Evolutionary conservation across 2,888 invertebrate genomes (phyloP).

Genomic region (Synanthedon vespiformis): DNA sequence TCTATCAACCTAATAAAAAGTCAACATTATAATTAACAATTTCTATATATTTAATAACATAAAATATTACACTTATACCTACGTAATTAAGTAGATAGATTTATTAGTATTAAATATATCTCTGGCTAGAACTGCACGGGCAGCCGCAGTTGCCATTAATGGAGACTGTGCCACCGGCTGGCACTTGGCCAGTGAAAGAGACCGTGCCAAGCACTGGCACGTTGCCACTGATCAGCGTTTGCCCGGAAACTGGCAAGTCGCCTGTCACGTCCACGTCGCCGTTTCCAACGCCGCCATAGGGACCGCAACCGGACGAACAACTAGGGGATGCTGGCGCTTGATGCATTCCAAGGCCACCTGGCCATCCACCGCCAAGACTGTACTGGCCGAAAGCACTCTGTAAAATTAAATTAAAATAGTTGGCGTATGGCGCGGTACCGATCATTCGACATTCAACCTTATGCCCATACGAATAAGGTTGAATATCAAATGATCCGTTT

Average conservation of each 20-base stretch:
- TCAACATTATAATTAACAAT: too few relatives aligned
- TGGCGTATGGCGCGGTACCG: too few relatives aligned
- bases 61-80: too few relatives aligned
- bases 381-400: conserved; percentile 6
- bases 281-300: conserved; percentile 2
- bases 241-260: conserved; percentile 12
- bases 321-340: neutral
- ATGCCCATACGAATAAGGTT: too few relatives aligned
- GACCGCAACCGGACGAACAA: neutral
- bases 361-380: neutral
- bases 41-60: too few relatives aligned
- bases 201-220: conserved; percentile 32
- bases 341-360: neutral
- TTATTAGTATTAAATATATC: neutral
- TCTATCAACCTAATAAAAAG: too few relatives aligned
- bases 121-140: conserved; percentile 8
- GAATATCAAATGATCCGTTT: too few relatives aligned
- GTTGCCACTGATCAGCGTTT: conserved; percentile 23
- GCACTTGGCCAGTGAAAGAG: conserved; percentile 21
- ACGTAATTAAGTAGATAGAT: too few relatives aligned
- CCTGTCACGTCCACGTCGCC: conserved; percentile 9
- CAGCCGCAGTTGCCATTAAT: conserved; percentile 15
- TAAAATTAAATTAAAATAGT: conserved; percentile 3
- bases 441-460: too few relatives aligned
- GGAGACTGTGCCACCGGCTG: conserved; percentile 20